Evolutionary conservation across 2,113 vertebrate genomes (phyloP), one percentile per base, ranked within the genome.

Genomic region (Catharus minimus): DNA sequence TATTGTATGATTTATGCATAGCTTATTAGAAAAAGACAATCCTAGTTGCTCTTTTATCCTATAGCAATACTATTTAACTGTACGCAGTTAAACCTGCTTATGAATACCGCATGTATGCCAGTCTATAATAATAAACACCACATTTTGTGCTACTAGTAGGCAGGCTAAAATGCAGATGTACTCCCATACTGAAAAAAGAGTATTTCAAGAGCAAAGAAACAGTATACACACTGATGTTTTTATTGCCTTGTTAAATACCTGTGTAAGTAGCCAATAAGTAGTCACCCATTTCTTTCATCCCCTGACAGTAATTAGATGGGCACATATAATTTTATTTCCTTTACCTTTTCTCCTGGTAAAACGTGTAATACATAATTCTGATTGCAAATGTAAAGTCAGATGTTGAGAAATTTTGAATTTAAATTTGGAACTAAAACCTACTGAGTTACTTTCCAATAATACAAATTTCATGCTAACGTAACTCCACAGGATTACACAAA

Each of bases 21-120:
- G 38, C 64, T 95, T 92, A 87, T 95, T 74, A 82, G 26, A 91
- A 97, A 95, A 95, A 84, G 41, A 81, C 55, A 84, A n/a, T 86
- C 18, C 46, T 91, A 61, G 8, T 75, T 78, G 80, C 10, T 65
- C 5, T 60, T 84, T 50, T 72, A 77, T 69, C 33, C 24, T 76
- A 33, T 94, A 94, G 82, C 52, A 82, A 73, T 61, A 41, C 11
- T 41, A 73, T 82, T 90, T 94, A 86, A 87, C 92, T 91, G 30
- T 5, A 43, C 82, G 32, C 17, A 68, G 27, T 57, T 26, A 53
- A 55, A 61, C 33, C 21, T 46, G 13, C 15, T 41, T 85, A 26
- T 74, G 61, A 43, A 79, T 77, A 28, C 19, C 66, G 3, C 52
- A 85, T 62, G 43, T 16, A 47, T 36, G 21, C 5, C 5, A 46